Evolutionary conservation across 2,113 vertebrate species (phyloP).

Genomic region (Lampris incognitus): DNA sequence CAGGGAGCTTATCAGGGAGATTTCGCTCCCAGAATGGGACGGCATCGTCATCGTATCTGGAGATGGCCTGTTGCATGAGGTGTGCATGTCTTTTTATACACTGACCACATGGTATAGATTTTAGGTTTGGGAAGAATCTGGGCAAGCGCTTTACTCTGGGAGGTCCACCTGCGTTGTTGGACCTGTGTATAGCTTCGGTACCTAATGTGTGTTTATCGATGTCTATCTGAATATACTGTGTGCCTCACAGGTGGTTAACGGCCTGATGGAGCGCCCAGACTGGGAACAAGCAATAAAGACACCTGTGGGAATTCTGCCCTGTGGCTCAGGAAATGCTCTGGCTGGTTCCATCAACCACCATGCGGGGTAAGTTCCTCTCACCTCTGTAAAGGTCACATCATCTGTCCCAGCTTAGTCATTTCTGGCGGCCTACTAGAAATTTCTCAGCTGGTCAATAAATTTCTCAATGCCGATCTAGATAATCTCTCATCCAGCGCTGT

Average conservation of each 20-base stretch:
- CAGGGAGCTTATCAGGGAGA: constrained; percentile 87
- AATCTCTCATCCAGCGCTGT: background rate
- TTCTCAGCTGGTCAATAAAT: constrained; percentile 7
- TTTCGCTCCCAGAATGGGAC: constrained; percentile 88
- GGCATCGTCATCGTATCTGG: constrained; percentile 89
- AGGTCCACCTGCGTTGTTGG: background rate
- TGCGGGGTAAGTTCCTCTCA: constrained; percentile 83
- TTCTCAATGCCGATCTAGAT: background rate
- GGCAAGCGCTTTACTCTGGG: constrained; percentile 44
- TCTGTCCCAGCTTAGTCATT: background rate
- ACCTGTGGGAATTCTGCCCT: constrained; percentile 90
- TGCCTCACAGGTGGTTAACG: constrained; percentile 87
- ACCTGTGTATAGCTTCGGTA: too few species aligned
- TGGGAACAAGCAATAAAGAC: constrained; percentile 92
- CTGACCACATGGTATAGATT: background rate
- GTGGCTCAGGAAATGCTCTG: constrained; percentile 92
- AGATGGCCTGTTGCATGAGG: constrained; percentile 91
- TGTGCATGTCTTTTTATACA: constrained; percentile 46
- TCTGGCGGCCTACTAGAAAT: background rate
- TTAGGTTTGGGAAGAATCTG: background rate
- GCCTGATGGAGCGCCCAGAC: constrained; percentile 88
- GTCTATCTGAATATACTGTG: background rate
- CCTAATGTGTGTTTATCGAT: background rate
- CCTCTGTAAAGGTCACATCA: background rate
- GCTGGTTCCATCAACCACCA: constrained; percentile 89